Percentiles rank a stretch among this genome's conserved stretches.
Conservation (phyloP, 2,113 vertebrate genomes). For the Fulmarus glacialis region DNA sequence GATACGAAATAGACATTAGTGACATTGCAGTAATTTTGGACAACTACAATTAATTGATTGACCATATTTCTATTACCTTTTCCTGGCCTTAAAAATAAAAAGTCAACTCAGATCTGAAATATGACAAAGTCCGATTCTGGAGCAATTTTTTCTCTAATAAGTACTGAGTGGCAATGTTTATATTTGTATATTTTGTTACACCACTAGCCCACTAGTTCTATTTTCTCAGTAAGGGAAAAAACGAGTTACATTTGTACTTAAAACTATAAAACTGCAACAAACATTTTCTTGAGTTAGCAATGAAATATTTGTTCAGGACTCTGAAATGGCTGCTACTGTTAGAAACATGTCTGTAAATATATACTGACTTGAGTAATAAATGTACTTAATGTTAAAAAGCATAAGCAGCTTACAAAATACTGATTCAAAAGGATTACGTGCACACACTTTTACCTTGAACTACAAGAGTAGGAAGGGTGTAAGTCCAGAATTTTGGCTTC, state of each 20-base stretch:
- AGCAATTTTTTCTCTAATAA: neutral
- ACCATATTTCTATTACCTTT: neutral
- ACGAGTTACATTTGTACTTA: neutral
- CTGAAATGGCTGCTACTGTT: neutral
- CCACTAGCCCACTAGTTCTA: neutral
- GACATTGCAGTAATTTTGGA: neutral
- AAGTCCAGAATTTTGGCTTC: neutral
- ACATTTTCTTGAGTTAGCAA: neutral
- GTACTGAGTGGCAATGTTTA: neutral
- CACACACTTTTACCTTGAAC: neutral
- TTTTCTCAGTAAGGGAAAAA: neutral
- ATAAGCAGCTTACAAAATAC: neutral
- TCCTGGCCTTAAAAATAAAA: neutral
- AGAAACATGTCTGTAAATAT: neutral
- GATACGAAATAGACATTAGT: neutral
- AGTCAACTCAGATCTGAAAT: neutral
- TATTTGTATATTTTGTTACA: neutral
- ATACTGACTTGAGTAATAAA: neutral
- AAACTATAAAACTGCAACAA: neutral
- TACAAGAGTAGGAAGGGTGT: neutral
- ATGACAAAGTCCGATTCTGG: neutral
- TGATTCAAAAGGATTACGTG: accelerated
- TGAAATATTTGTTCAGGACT: neutral
- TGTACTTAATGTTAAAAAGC: neutral
- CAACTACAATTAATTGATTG: neutral